A percentile compares a stretch with the other conserved stretches of the same genome.
Evolutionary conservation across 2,113 vertebrate species (phyloP).

Genomic region (Murina feae): DNA sequence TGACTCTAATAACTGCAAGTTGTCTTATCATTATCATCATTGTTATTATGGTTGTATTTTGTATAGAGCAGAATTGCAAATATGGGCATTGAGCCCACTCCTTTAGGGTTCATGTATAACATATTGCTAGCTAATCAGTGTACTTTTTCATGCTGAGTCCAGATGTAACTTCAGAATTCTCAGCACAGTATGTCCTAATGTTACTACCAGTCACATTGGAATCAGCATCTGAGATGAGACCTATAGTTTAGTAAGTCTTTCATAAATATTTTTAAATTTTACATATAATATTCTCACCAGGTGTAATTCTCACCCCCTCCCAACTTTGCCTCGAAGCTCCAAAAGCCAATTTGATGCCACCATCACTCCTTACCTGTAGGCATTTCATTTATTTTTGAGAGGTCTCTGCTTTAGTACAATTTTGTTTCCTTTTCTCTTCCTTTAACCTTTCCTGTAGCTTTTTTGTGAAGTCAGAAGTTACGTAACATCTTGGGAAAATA

Average conservation of each 20-base stretch:
- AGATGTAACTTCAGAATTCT: not conserved
- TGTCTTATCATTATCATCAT: not conserved
- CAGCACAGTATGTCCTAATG: not conserved
- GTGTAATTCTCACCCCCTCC: not conserved
- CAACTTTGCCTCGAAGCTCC: not conserved
- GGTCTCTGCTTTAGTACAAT: not conserved
- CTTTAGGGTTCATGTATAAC: not conserved
- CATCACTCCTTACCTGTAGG: not conserved
- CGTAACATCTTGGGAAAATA: not conserved
- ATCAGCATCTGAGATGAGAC: not conserved
- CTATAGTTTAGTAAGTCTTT: not conserved
- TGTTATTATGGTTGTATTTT: not conserved
- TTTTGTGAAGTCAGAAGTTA: constrained; percentile 12
- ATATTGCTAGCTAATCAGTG: not conserved
- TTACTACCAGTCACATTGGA: not conserved
- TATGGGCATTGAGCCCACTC: not conserved
- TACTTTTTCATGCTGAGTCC: not conserved
- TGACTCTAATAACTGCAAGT: not conserved
- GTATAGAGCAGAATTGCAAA: not conserved
- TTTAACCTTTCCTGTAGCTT: constrained; percentile 11
- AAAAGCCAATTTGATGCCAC: not conserved
- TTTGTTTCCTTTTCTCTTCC: not conserved
- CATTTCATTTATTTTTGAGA: not conserved
- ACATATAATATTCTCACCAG: not conserved
- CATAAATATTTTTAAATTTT: not conserved